These are phyloP conservation scores for Drosophila willistoni DNA, from an alignment of 1,140 invertebrate species.

Conservation along the genomic window DNA sequence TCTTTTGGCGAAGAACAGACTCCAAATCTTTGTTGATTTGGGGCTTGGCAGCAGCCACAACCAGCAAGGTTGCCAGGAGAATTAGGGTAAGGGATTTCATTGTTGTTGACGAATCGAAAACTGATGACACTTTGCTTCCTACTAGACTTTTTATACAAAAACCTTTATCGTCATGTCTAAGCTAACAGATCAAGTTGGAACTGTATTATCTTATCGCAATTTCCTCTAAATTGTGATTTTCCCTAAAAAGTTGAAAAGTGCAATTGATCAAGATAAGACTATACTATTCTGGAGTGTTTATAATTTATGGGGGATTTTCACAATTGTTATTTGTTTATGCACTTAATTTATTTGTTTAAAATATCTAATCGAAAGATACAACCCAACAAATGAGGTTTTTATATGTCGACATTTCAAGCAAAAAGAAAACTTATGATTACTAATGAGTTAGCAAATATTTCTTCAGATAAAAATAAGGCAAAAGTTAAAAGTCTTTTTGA, in stretches of 20 bases:
- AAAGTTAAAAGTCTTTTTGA: too few species aligned
- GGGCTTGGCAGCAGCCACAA: conserved; percentile 4
- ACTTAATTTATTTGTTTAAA: neutral
- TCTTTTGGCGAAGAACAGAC: neutral
- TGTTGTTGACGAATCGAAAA: neutral
- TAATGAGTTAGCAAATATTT: too few species aligned
- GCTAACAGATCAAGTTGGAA: neutral
- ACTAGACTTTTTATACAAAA: neutral
- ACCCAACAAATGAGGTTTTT: too few species aligned
- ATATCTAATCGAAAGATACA: neutral
- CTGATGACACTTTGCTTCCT: too few species aligned
- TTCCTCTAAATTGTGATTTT: neutral
- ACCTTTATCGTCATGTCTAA: neutral
- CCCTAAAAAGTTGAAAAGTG: neutral
- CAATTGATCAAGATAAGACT: neutral
- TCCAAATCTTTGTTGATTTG: conserved; percentile 4
- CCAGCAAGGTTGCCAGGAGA: neutral
- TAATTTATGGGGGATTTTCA: conserved; percentile 3
- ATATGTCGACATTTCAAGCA: too few species aligned
- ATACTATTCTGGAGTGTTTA: neutral
- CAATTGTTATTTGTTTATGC: neutral
- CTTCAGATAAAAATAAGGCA: too few species aligned
- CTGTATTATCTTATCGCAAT: neutral
- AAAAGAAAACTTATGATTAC: too few species aligned
- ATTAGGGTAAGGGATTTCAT: neutral